Base-by-base conservation (phyloP, 2,113 vertebrate genomes). In the Zosterops borbonicus region DNA sequence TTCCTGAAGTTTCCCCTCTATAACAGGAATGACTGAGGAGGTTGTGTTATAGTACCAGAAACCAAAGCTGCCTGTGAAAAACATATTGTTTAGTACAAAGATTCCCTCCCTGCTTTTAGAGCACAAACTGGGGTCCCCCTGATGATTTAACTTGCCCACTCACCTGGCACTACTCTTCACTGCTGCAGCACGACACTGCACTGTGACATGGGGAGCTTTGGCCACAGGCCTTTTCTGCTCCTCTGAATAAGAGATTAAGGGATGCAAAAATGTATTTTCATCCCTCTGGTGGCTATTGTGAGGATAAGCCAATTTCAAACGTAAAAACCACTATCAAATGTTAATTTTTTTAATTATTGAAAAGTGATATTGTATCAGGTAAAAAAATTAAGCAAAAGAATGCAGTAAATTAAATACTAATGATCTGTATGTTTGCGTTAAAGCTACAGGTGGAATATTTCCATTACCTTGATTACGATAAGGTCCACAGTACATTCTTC, bases 121-220 rank as follows among this genome's bases (percentile, higher is more conserved):
- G 25, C 28, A 50, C 37, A 23, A 20, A 14, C 46, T 70, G 68
- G 11, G 24, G 1, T 52, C 7, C 18, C 18, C n/a, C 3, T 17
- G 24, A 27, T 14, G 37, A 14, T 60, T 49, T n/a, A 14, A 31
- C 14, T 44, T 71, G 20, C 19, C 58, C 1, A 0, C 41, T 75
- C 39, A 27, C 22, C 29, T 64, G 58, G 25, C 35, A 21, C 20
- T 53, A 0, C 28, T 20, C 27, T 41, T 15, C 33, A 3, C 2
- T 9, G 8, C n/a, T 70, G 68, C 50, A 89, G 63, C 4, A 7
- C 0, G 0, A 7, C 44, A 16, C 31, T 27, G 44, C 12, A 5
- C 5, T 39, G n/a, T 47, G 55, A 31, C 1, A 0, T 5, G 5
- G 16, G 37, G 27, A 58, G 58, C 20, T 77, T 62, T 65, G 53